Evolutionary conservation across 64 coral and sea anemone genomes (phyloP).

Genomic region (Acropora tenuis): DNA sequence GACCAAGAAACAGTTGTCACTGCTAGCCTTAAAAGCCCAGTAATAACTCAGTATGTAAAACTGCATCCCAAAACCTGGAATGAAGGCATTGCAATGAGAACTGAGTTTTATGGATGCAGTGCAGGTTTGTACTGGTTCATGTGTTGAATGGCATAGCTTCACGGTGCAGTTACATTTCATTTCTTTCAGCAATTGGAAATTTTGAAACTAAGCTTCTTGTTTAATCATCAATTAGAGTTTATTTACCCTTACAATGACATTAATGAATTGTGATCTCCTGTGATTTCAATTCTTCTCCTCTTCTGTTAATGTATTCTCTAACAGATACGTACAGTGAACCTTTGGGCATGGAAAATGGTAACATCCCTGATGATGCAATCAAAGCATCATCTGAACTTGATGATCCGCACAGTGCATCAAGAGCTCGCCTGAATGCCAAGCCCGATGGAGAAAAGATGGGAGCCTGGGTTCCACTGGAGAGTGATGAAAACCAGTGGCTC

Average conservation of each 20-base stretch:
- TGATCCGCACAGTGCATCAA: conserved; percentile 69
- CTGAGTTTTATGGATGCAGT: conserved; percentile 82
- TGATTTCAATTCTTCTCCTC: not conserved
- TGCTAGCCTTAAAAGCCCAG: conserved; percentile 44
- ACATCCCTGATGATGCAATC: conserved; percentile 51
- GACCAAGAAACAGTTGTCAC: conserved; percentile 74
- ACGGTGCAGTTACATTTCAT: too few relatives aligned
- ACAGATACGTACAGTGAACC: conserved; percentile 37
- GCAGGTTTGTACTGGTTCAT: conserved; percentile 51
- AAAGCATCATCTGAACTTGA: conserved; percentile 73
- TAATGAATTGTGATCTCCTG: too few relatives aligned
- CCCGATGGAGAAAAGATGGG: conserved; percentile 76
- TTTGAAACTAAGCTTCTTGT: not conserved
- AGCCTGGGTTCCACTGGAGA: conserved; percentile 74
- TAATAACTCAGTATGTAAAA: conserved; percentile 79
- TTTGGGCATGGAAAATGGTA: conserved; percentile 32
- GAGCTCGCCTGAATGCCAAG: conserved; percentile 66
- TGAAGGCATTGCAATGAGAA: conserved; percentile 80
- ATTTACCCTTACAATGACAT: too few relatives aligned
- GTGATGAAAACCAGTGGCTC: conserved; percentile 89
- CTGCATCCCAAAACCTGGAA: conserved; percentile 88
- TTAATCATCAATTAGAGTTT: too few relatives aligned
- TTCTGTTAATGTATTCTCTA: not conserved
- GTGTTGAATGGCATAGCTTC: too few relatives aligned
- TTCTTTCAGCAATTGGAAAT: too few relatives aligned